These are phyloP conservation scores for Lota lota DNA, from an alignment of 2,113 vertebrate genomes.

Conservation along the genomic window DNA sequence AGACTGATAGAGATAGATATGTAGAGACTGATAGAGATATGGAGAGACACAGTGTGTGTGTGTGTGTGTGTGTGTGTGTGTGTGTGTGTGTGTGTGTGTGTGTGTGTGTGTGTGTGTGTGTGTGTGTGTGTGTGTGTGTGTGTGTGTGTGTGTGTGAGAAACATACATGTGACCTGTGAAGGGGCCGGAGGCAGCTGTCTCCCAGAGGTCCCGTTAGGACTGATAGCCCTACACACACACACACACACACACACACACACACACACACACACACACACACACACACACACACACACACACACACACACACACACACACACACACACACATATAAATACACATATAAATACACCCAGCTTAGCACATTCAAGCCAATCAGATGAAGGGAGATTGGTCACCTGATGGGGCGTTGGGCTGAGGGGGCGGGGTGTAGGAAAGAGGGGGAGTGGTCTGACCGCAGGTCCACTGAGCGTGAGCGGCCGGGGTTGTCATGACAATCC, in stretches of 20 bases:
- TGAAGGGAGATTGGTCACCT: conserved; percentile 78
- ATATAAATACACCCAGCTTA: neutral
- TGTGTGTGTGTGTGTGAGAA: too few species aligned
- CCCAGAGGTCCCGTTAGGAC: neutral
- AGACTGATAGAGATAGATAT: too few species aligned
- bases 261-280: neutral
- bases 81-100: too few species aligned
- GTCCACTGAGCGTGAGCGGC: conserved; percentile 92
- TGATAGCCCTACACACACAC: neutral
- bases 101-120: too few species aligned
- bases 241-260: neutral
- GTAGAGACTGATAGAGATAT: too few species aligned
- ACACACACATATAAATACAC: neutral
- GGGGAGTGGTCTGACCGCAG: conserved; percentile 48
- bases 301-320: neutral
- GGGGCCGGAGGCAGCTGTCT: too few species aligned
- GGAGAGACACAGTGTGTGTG: too few species aligned
- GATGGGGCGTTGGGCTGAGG: conserved; percentile 83
- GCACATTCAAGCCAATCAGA: too few species aligned
- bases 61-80: too few species aligned
- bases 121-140: too few species aligned
- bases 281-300: neutral
- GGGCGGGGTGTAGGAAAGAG: conserved; percentile 81
- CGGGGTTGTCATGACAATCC: conserved; percentile 91
- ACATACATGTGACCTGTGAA: too few species aligned